Evolutionary conservation across 2,797 vertebrate genomes (phyloP).

Genomic region (Loris lydekkerianus): DNA sequence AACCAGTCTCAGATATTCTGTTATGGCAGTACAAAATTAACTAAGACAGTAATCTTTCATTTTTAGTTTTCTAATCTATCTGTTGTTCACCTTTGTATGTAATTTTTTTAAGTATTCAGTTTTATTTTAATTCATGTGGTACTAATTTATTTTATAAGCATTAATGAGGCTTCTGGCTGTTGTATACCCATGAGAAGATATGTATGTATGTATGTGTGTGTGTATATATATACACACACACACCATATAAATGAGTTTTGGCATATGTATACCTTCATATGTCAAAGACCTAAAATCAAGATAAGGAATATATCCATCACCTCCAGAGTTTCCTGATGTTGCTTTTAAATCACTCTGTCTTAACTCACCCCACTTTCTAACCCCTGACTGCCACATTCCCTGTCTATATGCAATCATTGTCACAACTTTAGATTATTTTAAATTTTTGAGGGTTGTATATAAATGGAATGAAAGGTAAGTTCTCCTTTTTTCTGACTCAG

Average conservation of each 20-base stretch:
- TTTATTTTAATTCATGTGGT: neutral
- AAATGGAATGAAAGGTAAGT: neutral
- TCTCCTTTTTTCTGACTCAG: neutral
- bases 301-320: neutral
- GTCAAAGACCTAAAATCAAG: neutral
- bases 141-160: neutral
- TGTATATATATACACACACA: neutral
- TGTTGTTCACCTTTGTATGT: neutral
- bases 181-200: neutral
- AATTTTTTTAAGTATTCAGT: neutral
- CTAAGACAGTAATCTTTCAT: neutral
- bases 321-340: neutral
- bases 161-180: neutral
- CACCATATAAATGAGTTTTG: neutral
- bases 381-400: no score
- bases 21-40: neutral
- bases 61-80: neutral
- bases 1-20: neutral
- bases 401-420: neutral
- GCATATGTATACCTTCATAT: neutral
- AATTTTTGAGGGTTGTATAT: neutral
- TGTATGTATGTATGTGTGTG: neutral
- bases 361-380: neutral
- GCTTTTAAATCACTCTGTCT: neutral
- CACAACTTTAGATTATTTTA: constrained; percentile 49